phyloP scores from a whole-genome alignment of 2,888 invertebrate species.

The Chesias legatella region DNA sequence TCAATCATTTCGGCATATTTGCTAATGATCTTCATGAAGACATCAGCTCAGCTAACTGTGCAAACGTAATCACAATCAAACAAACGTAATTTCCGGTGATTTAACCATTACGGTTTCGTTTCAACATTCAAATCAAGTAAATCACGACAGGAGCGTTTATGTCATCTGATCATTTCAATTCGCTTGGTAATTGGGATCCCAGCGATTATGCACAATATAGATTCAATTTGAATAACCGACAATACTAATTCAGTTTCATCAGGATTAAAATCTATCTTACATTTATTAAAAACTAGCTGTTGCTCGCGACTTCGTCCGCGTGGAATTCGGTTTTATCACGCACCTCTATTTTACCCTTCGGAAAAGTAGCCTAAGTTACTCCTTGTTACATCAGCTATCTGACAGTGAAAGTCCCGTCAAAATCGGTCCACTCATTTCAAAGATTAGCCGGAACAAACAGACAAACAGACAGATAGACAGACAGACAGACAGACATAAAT shows the following conservation, averaged over 20 bases:
- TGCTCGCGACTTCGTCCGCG: no score
- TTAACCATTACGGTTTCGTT: conserved; percentile 50
- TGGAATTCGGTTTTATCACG: no score
- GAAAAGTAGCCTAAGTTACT: no score
- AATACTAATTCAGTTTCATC: conserved; percentile 5
- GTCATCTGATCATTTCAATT: conserved; percentile 18
- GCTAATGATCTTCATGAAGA: conserved; percentile 36
- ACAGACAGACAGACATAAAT: no score
- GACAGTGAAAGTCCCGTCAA: no score
- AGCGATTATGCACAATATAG: neutral
- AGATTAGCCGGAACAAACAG: no score
- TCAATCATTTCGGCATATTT: conserved; percentile 30
- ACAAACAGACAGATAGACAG: no score
- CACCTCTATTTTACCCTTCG: no score
- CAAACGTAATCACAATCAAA: conserved; percentile 44
- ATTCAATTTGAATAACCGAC: conserved; percentile 2
- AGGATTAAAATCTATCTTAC: no score
- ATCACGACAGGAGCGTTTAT: conserved; percentile 20
- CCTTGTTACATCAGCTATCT: no score
- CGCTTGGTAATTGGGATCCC: conserved; percentile 12
- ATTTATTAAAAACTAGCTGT: no score
- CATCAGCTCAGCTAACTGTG: conserved; percentile 39
- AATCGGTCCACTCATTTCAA: no score
- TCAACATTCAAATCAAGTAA: conserved; percentile 36
- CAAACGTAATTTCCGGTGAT: conserved; percentile 60